These are phyloP conservation scores for Calidris pugnax DNA, from an alignment of 2,113 vertebrate genomes.

Conservation along the genomic window DNA sequence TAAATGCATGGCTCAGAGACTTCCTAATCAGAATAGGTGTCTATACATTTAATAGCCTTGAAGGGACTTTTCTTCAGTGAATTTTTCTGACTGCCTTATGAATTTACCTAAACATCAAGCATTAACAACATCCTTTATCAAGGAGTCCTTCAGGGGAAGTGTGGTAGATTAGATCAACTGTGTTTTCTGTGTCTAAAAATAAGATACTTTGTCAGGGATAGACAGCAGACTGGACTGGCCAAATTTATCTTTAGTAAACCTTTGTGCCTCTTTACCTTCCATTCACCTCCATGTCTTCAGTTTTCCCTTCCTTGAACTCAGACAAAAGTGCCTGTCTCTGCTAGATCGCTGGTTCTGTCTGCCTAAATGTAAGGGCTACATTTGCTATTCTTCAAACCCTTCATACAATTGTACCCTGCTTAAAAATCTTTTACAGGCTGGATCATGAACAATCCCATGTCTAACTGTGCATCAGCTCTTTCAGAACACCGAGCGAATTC, in stretches of 20 bases:
- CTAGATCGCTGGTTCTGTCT: not conserved
- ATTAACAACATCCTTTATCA: not conserved
- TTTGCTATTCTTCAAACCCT: not conserved
- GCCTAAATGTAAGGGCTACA: not conserved
- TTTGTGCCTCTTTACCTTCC: not conserved
- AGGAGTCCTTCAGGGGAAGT: not conserved
- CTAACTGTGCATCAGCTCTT: not conserved
- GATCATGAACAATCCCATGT: not conserved
- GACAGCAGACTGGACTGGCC: not conserved
- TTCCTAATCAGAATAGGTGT: not conserved
- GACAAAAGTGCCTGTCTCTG: not conserved
- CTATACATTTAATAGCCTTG: not conserved
- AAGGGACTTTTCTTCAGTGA: not conserved
- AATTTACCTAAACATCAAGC: not conserved
- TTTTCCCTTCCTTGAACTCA: not conserved
- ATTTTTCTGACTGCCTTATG: not conserved
- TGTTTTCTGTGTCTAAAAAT: not conserved
- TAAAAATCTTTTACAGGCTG: constrained; percentile 1
- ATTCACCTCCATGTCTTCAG: not conserved
- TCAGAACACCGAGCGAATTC: not conserved
- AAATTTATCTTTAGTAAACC: constrained; percentile 11
- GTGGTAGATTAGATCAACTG: not conserved
- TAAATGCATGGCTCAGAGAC: not conserved
- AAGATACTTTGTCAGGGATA: not conserved
- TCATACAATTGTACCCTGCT: not conserved